Evolutionary conservation across 2,797 vertebrate genomes (phyloP).

Genomic region (Percopsis omiscomaycus): DNA sequence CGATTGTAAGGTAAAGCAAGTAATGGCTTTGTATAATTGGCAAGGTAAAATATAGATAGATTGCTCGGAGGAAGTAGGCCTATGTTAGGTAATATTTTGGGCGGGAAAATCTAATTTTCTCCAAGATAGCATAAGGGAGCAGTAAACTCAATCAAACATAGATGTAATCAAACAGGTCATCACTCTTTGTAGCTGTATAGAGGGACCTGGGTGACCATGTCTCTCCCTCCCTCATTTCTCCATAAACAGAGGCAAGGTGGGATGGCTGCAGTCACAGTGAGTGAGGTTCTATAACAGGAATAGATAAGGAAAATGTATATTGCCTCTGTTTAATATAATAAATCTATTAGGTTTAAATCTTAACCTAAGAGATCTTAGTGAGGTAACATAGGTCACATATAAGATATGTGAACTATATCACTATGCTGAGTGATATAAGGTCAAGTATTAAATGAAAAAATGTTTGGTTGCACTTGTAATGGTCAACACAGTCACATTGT

Average conservation of each 20-base stretch:
- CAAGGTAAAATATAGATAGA: slow-evolving; percentile 69
- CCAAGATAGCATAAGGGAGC: slow-evolving; percentile 70
- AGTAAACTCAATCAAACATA: slow-evolving; percentile 74
- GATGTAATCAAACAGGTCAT: slow-evolving; percentile 77
- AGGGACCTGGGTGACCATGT: slow-evolving; percentile 51
- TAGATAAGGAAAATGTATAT: slow-evolving; percentile 30
- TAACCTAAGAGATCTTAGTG: slow-evolving; percentile 1
- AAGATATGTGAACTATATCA: too few relatives aligned
- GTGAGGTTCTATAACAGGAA: slow-evolving; percentile 38
- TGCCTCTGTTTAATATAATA: slow-evolving; percentile 32
- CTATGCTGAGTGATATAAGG: too few relatives aligned
- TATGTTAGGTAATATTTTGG: slow-evolving; percentile 67
- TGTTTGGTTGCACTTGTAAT: not conserved
- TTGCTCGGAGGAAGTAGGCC: slow-evolving; percentile 47
- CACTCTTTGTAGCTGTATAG: slow-evolving; percentile 60
- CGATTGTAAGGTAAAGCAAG: slow-evolving; percentile 24
- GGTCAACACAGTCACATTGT: slow-evolving; percentile 1
- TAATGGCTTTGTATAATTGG: slow-evolving; percentile 61
- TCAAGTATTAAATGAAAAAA: too few relatives aligned
- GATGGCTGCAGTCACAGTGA: slow-evolving; percentile 44
- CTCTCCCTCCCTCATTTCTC: slow-evolving; percentile 27
- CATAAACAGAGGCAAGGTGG: slow-evolving; percentile 47
- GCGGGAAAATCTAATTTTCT: slow-evolving; percentile 76
- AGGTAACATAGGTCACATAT: slow-evolving; percentile 4
- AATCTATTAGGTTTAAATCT: slow-evolving; percentile 12